These are phyloP conservation scores for Montipora capitata DNA, from an alignment of 92 coral and sea anemone species.

Conservation along the genomic window DNA sequence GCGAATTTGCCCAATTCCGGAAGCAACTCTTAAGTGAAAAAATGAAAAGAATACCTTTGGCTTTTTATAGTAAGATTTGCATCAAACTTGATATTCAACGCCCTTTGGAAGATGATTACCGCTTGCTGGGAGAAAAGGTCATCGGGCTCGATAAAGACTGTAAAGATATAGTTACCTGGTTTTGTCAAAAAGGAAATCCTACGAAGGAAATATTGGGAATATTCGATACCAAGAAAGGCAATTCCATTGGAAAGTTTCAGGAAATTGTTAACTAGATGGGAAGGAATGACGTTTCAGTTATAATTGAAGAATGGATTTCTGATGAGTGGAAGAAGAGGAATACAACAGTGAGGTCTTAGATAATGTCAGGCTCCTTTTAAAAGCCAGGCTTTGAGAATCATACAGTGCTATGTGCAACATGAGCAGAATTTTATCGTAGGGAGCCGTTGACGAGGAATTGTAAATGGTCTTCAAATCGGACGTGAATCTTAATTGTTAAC, in stretches of 20 bases:
- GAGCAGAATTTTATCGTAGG: no score
- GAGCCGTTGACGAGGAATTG: no score
- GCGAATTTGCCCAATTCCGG: background rate
- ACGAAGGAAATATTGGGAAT: background rate
- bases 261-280: constrained; percentile 25
- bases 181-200: constrained; percentile 2
- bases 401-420: no score
- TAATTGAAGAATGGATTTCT: constrained; percentile 31
- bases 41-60: background rate
- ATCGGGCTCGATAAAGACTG: background rate
- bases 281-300: constrained; percentile 24
- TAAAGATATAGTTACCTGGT: background rate
- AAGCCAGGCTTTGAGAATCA: no score
- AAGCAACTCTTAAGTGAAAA: background rate
- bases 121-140: constrained; percentile 42
- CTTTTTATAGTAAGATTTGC: background rate
- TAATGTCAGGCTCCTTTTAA: no score
- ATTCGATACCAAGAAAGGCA: constrained; percentile 3
- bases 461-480: no score
- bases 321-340: background rate
- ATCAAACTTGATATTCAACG: background rate
- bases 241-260: background rate
- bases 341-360: no score
- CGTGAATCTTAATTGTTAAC: no score
- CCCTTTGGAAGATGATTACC: constrained; percentile 15